Conservation (phyloP, 2,797 vertebrate species). For the Podargus strigoides region DNA sequence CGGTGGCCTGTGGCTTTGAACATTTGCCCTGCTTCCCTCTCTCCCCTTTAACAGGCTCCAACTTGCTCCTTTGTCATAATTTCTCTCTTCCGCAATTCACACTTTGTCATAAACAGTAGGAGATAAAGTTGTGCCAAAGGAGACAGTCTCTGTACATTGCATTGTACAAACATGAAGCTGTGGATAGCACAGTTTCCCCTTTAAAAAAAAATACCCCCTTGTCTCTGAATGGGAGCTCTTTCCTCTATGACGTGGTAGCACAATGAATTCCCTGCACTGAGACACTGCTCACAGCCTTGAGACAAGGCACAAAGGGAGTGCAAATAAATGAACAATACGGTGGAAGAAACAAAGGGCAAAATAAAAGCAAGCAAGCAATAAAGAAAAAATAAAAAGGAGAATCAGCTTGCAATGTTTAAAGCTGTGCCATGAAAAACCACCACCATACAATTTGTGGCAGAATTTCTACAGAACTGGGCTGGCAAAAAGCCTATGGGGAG, state of each 20-base stretch:
- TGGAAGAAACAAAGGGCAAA: conserved; percentile 37
- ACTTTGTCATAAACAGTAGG: not conserved
- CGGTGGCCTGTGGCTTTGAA: not conserved
- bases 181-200: not conserved
- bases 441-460: not conserved
- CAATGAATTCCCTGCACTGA: conserved; percentile 3
- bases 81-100: not conserved
- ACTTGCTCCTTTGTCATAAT: not conserved
- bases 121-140: not conserved
- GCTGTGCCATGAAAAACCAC: not conserved
- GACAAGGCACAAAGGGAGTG: conserved; percentile 41
- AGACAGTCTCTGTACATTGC: not conserved
- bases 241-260: not conserved
- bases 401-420: not conserved
- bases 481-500: not conserved
- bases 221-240: not conserved
- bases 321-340: conserved; percentile 49
- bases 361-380: not conserved
- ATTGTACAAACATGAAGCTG: not conserved
- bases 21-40: not conserved
- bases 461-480: conserved; percentile 3
- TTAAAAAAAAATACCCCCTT: not conserved
- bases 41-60: not conserved
- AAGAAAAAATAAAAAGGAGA: not conserved
- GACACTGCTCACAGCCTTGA: not conserved